Evolutionary conservation across 2,113 vertebrate genomes (phyloP).

Genomic region (Thomomys bottae): DNA sequence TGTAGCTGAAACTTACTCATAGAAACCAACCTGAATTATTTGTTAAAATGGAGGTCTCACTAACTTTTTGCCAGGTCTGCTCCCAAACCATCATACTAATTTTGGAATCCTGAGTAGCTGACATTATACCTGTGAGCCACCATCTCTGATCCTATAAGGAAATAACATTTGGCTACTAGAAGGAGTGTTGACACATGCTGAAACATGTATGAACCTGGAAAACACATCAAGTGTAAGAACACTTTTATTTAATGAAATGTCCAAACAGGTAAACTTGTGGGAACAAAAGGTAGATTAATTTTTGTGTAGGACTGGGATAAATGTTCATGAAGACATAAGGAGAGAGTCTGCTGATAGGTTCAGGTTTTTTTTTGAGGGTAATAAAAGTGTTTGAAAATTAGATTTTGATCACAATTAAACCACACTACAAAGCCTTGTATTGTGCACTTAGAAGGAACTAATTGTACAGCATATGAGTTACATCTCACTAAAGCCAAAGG

Average conservation of each 20-base stretch:
- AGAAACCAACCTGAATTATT: no score
- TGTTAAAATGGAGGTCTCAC: no score
- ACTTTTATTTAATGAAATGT: background rate
- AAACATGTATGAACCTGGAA: background rate
- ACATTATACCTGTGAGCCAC: no score
- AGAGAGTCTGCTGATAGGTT: background rate
- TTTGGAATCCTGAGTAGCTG: no score
- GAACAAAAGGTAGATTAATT: background rate
- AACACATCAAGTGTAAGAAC: background rate
- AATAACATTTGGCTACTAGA: no score
- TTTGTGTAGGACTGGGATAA: background rate
- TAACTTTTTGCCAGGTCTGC: no score
- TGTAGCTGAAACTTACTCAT: no score
- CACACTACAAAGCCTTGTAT: background rate
- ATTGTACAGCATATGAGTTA: background rate
- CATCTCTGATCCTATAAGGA: no score
- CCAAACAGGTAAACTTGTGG: background rate
- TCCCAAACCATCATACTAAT: no score
- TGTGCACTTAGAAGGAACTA: background rate
- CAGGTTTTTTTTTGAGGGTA: background rate
- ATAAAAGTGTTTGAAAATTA: background rate
- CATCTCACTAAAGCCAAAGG: background rate
- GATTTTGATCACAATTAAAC: background rate
- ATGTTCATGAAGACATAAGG: fast-evolving
- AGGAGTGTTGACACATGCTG: background rate